Base-by-base conservation (phyloP, 2,888 invertebrate genomes). In the Hemicrepidius hirtus region DNA sequence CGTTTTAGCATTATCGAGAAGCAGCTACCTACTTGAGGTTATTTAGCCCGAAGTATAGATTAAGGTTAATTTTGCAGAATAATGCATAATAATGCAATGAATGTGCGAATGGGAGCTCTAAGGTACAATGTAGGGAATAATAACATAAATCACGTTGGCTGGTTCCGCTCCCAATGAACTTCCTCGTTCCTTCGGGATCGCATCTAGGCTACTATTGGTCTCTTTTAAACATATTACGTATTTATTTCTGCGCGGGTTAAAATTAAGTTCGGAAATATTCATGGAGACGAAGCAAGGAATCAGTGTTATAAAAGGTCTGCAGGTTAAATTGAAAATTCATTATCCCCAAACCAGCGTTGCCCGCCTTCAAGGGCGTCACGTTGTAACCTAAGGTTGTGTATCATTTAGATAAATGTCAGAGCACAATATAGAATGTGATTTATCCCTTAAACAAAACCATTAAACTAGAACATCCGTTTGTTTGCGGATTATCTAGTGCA, bases 401-500 rank as follows among this genome's bases (percentile, higher is more conserved):
- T 81, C 80, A 81, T 80, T 82, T 76, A 82, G 82, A 84, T 84
- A 84, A 85, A 83, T 83, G 84, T 83, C 84, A 82, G 75, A 80
- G 77, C 77, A 84, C 82, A 84, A 83, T 83, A 81, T 81, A 79
- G 79, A 78, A 80, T 79, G 81, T 84, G 83, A 84, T 84, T 83
- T 83, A 84, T 83, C 60, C 66, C 28, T 53, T 40, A 40, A 41
- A 62, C 71, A 59, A 62, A 60, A 55, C 71, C 67, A 71, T 72
- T 72, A 68, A 63, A 68, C 67, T 72, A 46, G 44, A 68, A 63
- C 72, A 72, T 72, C 71, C 66, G 66, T 71, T 71, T 66, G 60
- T 71, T 71, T 65, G 21, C 53, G 66, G 66, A 66, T 71, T 67
- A 67, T 71, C 62, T 66, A 66, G 49, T 65, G 65, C 65, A 71